Percentiles rank a stretch among this genome's conserved stretches.
Conservation (phyloP, 2,888 invertebrate genomes). For the Clunio marinus region DNA sequence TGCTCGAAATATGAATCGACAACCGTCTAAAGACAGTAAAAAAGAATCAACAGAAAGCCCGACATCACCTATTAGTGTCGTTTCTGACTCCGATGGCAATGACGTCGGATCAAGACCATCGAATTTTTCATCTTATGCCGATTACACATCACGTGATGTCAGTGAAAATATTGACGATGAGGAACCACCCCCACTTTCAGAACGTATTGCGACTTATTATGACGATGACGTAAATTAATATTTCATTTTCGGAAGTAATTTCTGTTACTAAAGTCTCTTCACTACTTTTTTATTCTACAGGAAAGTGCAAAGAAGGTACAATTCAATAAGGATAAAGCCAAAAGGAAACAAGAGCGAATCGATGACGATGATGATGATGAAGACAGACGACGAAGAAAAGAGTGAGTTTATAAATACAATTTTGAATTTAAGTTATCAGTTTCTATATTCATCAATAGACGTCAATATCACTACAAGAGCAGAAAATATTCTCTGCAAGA, state of each 20-base stretch:
- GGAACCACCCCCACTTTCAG: conserved; percentile 50
- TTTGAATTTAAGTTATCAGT: background rate
- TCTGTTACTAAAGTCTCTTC: background rate
- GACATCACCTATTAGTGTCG: conserved; percentile 19
- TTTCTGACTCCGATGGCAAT: conserved; percentile 36
- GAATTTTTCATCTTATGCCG: conserved; percentile 30
- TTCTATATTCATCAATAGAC: conserved; percentile 51
- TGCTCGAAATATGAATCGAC: conserved; percentile 38
- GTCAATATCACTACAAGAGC: conserved; percentile 61
- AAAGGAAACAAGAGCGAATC: conserved; percentile 47
- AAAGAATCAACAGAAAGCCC: conserved; percentile 18
- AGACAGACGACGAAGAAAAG: conserved; percentile 53
- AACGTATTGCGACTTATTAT: conserved; percentile 49
- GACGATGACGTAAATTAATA: conserved; percentile 44
- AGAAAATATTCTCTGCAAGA: conserved; percentile 78
- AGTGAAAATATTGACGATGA: conserved; percentile 46
- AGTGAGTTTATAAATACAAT: conserved; percentile 48
- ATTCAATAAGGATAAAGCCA: conserved; percentile 50
- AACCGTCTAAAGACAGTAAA: conserved; percentile 19
- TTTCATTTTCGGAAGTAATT: background rate
- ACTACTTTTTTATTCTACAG: background rate
- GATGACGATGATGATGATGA: conserved; percentile 46
- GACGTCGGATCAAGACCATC: conserved; percentile 34
- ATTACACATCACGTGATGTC: conserved; percentile 29
- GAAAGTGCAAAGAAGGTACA: conserved; percentile 52